phyloP scores from a whole-genome alignment of 1,140 invertebrate genomes.

The Neodiprion pinetum region DNA sequence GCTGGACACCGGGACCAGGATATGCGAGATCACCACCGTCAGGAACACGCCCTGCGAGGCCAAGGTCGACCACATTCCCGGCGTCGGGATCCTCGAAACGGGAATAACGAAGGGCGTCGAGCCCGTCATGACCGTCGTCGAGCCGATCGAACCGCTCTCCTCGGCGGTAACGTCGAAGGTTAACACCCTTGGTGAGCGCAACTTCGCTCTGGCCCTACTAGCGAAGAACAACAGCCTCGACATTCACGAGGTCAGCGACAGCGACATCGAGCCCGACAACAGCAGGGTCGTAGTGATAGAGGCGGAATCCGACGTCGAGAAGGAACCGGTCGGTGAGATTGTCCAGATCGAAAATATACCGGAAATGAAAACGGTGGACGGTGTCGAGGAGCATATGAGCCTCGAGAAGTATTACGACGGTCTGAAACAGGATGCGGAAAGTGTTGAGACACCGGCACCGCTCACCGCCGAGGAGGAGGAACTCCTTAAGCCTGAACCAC shows the following conservation, averaged over 20 bases:
- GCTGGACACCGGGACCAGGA: conserved; percentile 29
- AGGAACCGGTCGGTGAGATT: conserved; percentile 46
- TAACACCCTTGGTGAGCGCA: conserved; percentile 28
- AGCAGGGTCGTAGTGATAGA: conserved; percentile 60
- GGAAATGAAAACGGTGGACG: conserved; percentile 6
- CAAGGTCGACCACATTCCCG: conserved; percentile 44
- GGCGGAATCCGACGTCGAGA: conserved; percentile 66
- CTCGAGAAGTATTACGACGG: neutral
- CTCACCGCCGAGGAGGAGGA: conserved; percentile 42
- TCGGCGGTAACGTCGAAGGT: conserved; percentile 29
- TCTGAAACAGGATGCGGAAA: conserved; percentile 4
- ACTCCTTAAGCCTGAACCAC: conserved; percentile 31
- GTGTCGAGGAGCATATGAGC: conserved; percentile 8
- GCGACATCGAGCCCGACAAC: conserved; percentile 41
- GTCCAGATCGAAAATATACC: conserved; percentile 18
- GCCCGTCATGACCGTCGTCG: conserved; percentile 23
- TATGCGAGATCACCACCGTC: conserved; percentile 49
- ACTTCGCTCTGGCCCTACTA: conserved; percentile 27
- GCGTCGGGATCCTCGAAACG: conserved; percentile 49
- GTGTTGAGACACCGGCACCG: conserved; percentile 39
- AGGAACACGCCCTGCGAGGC: conserved; percentile 46
- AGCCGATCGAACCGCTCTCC: conserved; percentile 37
- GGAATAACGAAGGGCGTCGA: neutral
- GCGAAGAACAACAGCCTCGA: conserved; percentile 40
- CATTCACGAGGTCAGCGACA: conserved; percentile 53